phyloP scores from a whole-genome alignment of 2,113 vertebrate species.

The Ptilorrhoa leucosticta region DNA sequence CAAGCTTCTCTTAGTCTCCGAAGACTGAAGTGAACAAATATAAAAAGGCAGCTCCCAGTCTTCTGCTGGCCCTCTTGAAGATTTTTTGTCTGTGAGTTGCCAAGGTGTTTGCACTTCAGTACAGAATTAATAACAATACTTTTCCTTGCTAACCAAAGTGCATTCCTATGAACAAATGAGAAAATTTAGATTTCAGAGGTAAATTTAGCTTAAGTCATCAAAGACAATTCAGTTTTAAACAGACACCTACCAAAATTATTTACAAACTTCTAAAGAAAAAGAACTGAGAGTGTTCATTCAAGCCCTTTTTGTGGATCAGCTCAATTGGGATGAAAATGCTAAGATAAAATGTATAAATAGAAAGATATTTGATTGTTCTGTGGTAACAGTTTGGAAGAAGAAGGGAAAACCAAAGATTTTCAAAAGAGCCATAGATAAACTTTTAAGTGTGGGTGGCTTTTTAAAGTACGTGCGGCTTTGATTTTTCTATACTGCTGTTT shows the following conservation, averaged over 20 bases:
- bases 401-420: background rate
- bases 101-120: background rate
- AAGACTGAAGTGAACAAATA: background rate
- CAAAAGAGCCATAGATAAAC: background rate
- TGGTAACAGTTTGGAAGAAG: background rate
- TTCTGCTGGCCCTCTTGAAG: background rate
- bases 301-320: background rate
- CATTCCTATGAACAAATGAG: background rate
- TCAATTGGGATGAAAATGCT: background rate
- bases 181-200: background rate
- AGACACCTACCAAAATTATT: background rate
- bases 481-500: background rate
- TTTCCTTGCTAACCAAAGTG: background rate
- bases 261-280: background rate
- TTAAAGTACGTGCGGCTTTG: background rate
- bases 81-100: background rate
- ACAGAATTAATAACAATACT: background rate
- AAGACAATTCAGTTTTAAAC: background rate
- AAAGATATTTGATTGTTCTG: background rate
- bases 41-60: background rate
- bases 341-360: background rate
- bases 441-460: background rate
- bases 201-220: background rate
- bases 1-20: background rate
- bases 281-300: background rate